Evolutionary conservation across 92 coral and sea anemone species (phyloP).

Genomic region (Muricea muricata): DNA sequence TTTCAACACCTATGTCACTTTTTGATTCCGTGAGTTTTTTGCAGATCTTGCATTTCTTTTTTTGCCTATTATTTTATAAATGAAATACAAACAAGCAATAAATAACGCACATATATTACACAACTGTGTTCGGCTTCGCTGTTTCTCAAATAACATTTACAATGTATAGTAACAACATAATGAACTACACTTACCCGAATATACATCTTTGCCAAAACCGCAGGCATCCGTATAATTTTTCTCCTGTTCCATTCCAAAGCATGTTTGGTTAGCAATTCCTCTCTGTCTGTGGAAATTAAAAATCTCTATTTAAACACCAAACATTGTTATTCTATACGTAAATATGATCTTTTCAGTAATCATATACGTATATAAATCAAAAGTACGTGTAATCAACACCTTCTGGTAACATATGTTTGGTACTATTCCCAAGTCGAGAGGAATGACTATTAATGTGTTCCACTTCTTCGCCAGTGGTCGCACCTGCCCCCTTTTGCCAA

Average conservation of each 20-base stretch:
- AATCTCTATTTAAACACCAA: not conserved
- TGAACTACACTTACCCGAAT: constrained; percentile 32
- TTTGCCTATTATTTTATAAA: not conserved
- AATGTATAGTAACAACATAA: not conserved
- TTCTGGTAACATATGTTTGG: too few relatives aligned
- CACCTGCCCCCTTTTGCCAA: constrained; percentile 64
- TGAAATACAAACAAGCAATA: too few relatives aligned
- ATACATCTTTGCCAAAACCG: constrained; percentile 44
- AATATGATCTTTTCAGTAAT: too few relatives aligned
- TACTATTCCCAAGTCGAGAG: constrained; percentile 61
- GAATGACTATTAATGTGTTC: constrained; percentile 69
- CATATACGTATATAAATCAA: too few relatives aligned
- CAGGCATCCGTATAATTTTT: constrained; percentile 47
- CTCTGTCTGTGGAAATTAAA: constrained; percentile 33
- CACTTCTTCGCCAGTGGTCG: constrained; percentile 70
- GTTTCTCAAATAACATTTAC: not conserved
- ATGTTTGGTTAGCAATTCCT: constrained; percentile 64
- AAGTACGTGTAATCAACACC: too few relatives aligned
- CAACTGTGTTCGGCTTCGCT: not conserved
- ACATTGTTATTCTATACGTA: too few relatives aligned
- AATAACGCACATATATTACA: constrained; percentile 20
- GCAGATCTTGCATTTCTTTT: not conserved
- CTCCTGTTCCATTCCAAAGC: constrained; percentile 63
- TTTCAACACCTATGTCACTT: not conserved
- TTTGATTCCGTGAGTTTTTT: not conserved